Percentiles rank a stretch among this genome's conserved stretches.
Conservation (phyloP, 2,113 vertebrate genomes). For the Scophthalmus maximus region DNA sequence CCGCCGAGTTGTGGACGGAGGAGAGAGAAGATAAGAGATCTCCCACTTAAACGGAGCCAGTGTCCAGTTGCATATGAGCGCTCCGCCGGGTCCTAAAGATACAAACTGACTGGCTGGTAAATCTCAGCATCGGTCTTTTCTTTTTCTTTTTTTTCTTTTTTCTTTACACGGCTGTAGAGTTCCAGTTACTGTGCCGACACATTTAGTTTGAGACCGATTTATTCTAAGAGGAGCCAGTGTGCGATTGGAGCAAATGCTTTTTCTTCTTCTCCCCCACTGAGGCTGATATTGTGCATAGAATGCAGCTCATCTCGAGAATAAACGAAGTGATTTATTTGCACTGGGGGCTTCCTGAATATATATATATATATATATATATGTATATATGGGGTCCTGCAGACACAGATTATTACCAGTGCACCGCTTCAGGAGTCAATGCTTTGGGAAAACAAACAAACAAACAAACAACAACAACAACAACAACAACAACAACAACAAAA, state of each 20-base stretch:
- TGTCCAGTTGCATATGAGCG: slow-evolving; percentile 80
- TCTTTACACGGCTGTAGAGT: background rate
- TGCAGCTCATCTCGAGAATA: background rate
- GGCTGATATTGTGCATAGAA: background rate
- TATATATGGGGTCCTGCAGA: no score
- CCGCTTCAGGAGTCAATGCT: slow-evolving; percentile 17
- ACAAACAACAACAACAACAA: background rate
- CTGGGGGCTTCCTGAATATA: no score
- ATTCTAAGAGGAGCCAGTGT: background rate
- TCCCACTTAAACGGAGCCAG: slow-evolving; percentile 81
- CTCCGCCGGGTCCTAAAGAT: slow-evolving; percentile 92
- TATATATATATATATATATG: no score
- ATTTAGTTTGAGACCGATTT: background rate
- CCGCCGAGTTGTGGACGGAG: slow-evolving; percentile 4
- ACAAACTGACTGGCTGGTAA: slow-evolving; percentile 29
- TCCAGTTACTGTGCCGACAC: slow-evolving; percentile 8
- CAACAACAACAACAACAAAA: background rate
- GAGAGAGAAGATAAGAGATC: slow-evolving; percentile 78
- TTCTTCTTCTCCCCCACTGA: fast-evolving
- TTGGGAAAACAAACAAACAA: background rate
- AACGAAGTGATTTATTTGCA: background rate
- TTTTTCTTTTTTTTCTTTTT: slow-evolving; percentile 5
- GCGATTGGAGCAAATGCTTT: background rate
- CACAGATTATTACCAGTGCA: slow-evolving; percentile 6
- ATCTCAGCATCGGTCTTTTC: slow-evolving; percentile 23